Evolutionary conservation across 1,140 invertebrate genomes (phyloP).

Genomic region (Gryon sp.): DNA sequence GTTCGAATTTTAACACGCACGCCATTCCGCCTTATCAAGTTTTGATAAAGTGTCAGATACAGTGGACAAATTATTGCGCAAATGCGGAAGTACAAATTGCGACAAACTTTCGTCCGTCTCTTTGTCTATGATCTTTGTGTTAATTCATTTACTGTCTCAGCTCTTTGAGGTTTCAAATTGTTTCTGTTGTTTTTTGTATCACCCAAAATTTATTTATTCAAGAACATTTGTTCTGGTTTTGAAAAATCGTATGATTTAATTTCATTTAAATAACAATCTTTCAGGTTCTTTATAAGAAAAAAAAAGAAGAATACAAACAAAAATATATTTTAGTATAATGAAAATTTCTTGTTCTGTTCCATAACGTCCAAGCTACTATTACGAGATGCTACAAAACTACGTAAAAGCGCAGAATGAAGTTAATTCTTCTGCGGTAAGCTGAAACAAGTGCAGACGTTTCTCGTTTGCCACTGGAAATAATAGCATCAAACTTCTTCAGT

Average conservation of each 20-base stretch:
- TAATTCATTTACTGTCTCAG: constrained; percentile 30
- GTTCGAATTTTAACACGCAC: constrained; percentile 62
- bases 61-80: constrained; percentile 37
- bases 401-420: constrained; percentile 1
- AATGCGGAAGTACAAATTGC: constrained; percentile 37
- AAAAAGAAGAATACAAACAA: no score
- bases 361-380: no score
- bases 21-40: constrained; percentile 48
- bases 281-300: no score
- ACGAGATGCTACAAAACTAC: no score
- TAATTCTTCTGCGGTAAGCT: constrained; percentile 10
- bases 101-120: not conserved
- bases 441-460: not conserved
- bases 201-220: no score
- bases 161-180: not conserved
- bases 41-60: constrained; percentile 53
- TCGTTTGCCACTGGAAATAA: not conserved
- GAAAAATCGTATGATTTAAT: no score
- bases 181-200: no score
- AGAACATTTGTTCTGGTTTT: no score
- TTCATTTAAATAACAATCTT: no score
- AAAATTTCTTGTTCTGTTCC: no score
- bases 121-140: not conserved
- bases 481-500: constrained; percentile 11
- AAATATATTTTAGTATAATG: no score